Evolutionary conservation across 1,140 invertebrate genomes (phyloP).

Genomic region (Mesaphorura yosii): DNA sequence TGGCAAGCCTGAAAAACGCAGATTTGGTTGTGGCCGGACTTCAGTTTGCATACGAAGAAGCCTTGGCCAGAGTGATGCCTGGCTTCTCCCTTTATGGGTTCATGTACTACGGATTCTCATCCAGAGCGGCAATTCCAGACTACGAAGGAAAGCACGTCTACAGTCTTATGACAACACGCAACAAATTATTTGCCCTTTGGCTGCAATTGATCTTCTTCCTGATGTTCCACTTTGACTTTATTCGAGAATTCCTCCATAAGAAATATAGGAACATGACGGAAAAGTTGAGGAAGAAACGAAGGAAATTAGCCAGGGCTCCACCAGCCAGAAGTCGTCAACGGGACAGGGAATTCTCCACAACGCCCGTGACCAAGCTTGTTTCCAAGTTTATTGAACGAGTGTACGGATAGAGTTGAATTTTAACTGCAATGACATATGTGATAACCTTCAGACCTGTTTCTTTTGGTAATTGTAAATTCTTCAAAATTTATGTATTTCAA

Average conservation of each 20-base stretch:
- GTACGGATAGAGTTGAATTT: too few relatives aligned
- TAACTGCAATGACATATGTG: too few relatives aligned
- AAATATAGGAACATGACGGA: too few relatives aligned
- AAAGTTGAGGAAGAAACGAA: too few relatives aligned
- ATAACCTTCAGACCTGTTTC: too few relatives aligned
- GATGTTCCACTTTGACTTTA: not conserved
- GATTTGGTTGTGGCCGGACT: slow-evolving; percentile 12
- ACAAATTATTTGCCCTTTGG: not conserved
- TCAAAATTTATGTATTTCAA: too few relatives aligned
- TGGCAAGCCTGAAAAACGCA: slow-evolving; percentile 18
- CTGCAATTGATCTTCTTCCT: not conserved
- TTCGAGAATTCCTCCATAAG: slow-evolving; percentile 1
- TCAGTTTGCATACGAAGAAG: slow-evolving; percentile 2
- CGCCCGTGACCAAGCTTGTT: too few relatives aligned
- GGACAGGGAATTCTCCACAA: too few relatives aligned
- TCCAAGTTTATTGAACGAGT: too few relatives aligned
- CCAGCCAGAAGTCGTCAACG: too few relatives aligned
- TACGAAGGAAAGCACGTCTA: not conserved
- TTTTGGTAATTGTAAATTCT: too few relatives aligned
- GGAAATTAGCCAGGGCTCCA: too few relatives aligned
- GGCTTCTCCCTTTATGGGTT: not conserved
- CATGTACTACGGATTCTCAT: not conserved
- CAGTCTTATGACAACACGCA: not conserved
- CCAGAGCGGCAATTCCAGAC: slow-evolving; percentile 5
- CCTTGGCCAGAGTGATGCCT: not conserved